A percentile compares a stretch with the other conserved stretches of the same genome.
Conservation (phyloP, 2,113 vertebrate species). For the Semicossyphus pulcher region DNA sequence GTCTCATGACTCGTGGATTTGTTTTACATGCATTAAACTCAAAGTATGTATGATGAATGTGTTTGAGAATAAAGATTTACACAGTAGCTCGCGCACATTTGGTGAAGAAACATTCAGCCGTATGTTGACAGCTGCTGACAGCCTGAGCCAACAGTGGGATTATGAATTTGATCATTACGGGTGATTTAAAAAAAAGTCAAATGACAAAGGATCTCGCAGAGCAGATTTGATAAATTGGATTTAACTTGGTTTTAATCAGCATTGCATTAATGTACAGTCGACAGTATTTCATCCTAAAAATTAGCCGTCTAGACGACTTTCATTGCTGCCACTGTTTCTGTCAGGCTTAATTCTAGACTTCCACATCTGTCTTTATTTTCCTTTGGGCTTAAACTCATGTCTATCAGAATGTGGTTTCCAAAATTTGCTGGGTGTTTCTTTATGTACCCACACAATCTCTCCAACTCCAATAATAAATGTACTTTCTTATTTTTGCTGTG, state of each 20-base stretch:
- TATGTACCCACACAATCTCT: slow-evolving; percentile 68
- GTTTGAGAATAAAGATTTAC: slow-evolving; percentile 30
- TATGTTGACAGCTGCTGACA: slow-evolving; percentile 59
- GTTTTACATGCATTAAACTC: slow-evolving; percentile 2
- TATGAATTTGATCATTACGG: slow-evolving; percentile 15
- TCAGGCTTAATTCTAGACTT: slow-evolving; percentile 70
- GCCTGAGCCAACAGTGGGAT: neutral
- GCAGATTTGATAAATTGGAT: slow-evolving; percentile 21
- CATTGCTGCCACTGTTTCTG: slow-evolving; percentile 66
- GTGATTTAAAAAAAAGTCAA: slow-evolving; percentile 15
- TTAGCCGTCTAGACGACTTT: slow-evolving; percentile 68
- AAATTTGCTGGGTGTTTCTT: slow-evolving; percentile 72
- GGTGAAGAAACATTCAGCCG: slow-evolving; percentile 15
- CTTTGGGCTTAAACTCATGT: slow-evolving; percentile 72
- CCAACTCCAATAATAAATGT: slow-evolving; percentile 67
- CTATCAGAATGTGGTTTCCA: slow-evolving; percentile 71
- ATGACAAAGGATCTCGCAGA: neutral
- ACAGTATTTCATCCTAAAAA: slow-evolving; percentile 68
- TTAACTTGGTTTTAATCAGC: slow-evolving; percentile 53
- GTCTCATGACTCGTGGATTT: neutral
- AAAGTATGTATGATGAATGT: slow-evolving; percentile 15
- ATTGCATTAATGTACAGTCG: slow-evolving; percentile 41
- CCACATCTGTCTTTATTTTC: slow-evolving; percentile 82
- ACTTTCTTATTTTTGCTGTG: slow-evolving; percentile 70
- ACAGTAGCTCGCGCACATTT: slow-evolving; percentile 23